Percentiles rank a stretch among this genome's conserved stretches.
phyloP scores from a whole-genome alignment of 2,888 invertebrate species.

The Colletes collaris region DNA sequence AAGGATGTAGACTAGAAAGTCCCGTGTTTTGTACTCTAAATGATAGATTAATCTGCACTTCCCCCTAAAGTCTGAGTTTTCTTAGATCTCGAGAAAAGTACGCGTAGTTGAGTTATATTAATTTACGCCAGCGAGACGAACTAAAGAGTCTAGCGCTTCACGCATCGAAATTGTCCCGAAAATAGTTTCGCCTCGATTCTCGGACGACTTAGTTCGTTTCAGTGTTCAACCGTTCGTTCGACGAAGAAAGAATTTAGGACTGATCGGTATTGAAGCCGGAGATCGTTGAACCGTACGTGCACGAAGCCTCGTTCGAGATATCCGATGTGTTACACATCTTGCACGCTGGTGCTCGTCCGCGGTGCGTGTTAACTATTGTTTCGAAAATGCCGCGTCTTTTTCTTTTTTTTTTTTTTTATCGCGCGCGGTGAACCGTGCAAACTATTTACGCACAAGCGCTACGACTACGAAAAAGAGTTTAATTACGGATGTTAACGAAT shows the following conservation, averaged over 20 bases:
- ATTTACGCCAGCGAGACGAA: no score
- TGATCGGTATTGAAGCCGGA: slow-evolving; percentile 1
- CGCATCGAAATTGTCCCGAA: no score
- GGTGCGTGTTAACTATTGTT: not conserved
- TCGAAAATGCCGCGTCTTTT: slow-evolving; percentile 1
- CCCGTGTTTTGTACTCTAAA: slow-evolving; percentile 4
- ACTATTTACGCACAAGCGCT: slow-evolving; percentile 72
- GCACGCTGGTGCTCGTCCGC: not conserved
- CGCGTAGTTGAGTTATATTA: no score
- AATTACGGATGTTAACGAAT: slow-evolving; percentile 70
- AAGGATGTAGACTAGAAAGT: not conserved
- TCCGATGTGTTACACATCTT: not conserved
- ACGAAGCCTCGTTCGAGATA: not conserved
- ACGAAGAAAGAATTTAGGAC: not conserved
- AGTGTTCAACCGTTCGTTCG: not conserved
- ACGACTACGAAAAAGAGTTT: slow-evolving; percentile 57
- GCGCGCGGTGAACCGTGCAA: slow-evolving; percentile 30
- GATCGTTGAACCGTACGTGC: no score
- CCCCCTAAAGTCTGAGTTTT: slow-evolving; percentile 4
- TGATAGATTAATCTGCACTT: slow-evolving; percentile 2
- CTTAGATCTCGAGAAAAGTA: not conserved
- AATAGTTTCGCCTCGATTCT: not conserved
- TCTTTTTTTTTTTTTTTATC: slow-evolving; percentile 12
- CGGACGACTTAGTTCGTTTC: not conserved
- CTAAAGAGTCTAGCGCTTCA: no score